Conservation (phyloP, 2,888 invertebrate genomes). For the Epistrophella euchroma region DNA sequence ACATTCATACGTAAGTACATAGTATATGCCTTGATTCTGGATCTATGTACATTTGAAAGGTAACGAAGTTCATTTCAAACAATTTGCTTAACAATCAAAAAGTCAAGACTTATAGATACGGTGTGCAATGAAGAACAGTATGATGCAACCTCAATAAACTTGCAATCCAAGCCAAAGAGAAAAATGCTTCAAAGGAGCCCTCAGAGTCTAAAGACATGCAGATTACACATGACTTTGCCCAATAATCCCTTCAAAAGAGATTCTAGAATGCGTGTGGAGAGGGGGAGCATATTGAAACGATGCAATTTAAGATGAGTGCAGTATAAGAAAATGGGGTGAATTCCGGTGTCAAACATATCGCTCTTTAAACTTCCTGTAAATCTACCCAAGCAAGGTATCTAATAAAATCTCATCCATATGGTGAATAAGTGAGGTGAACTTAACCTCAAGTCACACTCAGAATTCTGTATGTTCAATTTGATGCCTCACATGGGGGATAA, state of each 20-base stretch:
- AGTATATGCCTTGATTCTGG: background rate
- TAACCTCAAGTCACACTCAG: constrained; percentile 41
- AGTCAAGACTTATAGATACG: constrained; percentile 21
- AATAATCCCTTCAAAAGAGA: background rate
- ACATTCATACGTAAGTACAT: too few relatives aligned
- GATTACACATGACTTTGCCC: constrained; percentile 21
- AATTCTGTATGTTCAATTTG: constrained; percentile 8
- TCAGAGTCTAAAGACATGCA: background rate
- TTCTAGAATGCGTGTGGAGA: background rate
- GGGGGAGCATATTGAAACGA: background rate
- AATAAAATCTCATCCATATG: background rate
- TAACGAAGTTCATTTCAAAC: constrained; percentile 37
- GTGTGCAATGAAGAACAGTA: constrained; percentile 5
- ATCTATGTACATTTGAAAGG: constrained; percentile 40
- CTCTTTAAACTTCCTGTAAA: background rate
- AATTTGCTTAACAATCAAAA: constrained; percentile 40
- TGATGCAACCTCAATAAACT: constrained; percentile 26
- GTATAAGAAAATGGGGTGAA: constrained; percentile 34
- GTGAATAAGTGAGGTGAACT: constrained; percentile 1
- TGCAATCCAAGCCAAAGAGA: background rate
- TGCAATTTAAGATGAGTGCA: constrained; percentile 18
- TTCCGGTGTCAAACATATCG: constrained; percentile 30
- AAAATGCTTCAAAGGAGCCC: too few relatives aligned
- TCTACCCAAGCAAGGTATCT: background rate
- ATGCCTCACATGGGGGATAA: constrained; percentile 12